Evolutionary conservation across 2,113 vertebrate genomes (phyloP), one percentile per base, ranked within the genome.

Genomic region (Misgurnus mizolepis): DNA sequence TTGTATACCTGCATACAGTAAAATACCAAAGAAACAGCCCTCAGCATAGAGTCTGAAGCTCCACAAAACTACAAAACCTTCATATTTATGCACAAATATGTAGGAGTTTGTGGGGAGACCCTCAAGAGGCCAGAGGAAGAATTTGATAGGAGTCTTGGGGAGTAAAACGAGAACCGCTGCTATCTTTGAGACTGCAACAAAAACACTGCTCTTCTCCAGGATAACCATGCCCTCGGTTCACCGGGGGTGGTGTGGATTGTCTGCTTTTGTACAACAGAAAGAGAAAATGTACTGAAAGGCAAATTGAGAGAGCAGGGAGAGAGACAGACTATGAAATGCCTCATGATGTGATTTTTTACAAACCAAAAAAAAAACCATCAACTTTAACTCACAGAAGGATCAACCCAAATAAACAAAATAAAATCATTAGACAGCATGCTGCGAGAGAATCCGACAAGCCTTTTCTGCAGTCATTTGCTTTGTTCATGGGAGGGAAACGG

Each of bases 181-280:
- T 66, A 66, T 66, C 75, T 77, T 77, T 65, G 27, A 77, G 75
- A 77, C 47, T 14, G 17, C 27, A 77, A 77, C 62, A 66, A 55
- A 77, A 47, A 77, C 22, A 53, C 74, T 40, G 27, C 56, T 49
- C 72, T 75, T 75, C 41, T 34, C 72, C 41, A 15, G 0, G 3
- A 64, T 14, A 22, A 64, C 34, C 72, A 64, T 75, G 43, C 55
- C 71, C 71, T 14, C 3, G 8, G 2, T 66, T 55, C 62, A 66
- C 75, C 10, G 53, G 53, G 69, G 69, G 50, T 56, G 50, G 34
- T 71, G 27, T 62, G 41, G 56, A 22, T 43, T 67, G 12, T 43
- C 40, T 9, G 47, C 56, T 81, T 75, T 53, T 67, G 76, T 50
- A 53, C 2, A 39, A 43, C n/a, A 67, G 40, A 68, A 12, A 5